Percentiles rank a stretch among this genome's conserved stretches.
Conservation (phyloP, 2,888 invertebrate genomes). For the Bellardia bayeri region DNA sequence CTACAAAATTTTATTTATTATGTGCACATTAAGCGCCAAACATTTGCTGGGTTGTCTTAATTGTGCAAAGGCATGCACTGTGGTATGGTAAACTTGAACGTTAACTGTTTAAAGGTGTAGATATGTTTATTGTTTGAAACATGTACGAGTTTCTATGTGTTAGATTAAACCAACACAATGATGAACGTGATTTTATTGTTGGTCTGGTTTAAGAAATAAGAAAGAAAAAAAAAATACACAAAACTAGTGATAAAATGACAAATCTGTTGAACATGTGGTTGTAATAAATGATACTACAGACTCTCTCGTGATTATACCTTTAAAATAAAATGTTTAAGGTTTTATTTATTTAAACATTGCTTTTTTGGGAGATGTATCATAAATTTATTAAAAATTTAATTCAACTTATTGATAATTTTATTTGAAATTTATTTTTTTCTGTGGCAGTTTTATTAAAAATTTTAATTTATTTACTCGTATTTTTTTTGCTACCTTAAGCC, state of each 20-base stretch:
- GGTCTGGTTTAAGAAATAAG: conserved; percentile 22
- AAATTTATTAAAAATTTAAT: too few relatives aligned
- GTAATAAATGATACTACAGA: conserved; percentile 52
- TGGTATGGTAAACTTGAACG: not conserved
- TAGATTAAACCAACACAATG: conserved; percentile 13
- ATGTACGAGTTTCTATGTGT: not conserved
- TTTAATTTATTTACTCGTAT: not conserved
- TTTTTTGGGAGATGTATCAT: too few relatives aligned
- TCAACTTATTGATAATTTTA: too few relatives aligned
- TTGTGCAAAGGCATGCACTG: not conserved
- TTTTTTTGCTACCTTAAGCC: not conserved
- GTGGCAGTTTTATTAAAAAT: too few relatives aligned
- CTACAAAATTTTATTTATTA: too few relatives aligned
- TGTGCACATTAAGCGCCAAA: not conserved
- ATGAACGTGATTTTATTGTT: conserved; percentile 56
- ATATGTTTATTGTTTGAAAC: conserved; percentile 9
- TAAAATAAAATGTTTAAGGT: too few relatives aligned
- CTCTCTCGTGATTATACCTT: too few relatives aligned
- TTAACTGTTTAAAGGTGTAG: not conserved
- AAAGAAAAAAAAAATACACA: not conserved
- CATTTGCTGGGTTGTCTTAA: not conserved
- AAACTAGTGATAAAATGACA: conserved; percentile 40
- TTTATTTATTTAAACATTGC: too few relatives aligned
- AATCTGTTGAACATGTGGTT: conserved; percentile 48
- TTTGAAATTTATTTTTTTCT: too few relatives aligned